These are phyloP conservation scores for Morpho helenor DNA, from an alignment of 2,888 invertebrate genomes.

Conservation along the genomic window DNA sequence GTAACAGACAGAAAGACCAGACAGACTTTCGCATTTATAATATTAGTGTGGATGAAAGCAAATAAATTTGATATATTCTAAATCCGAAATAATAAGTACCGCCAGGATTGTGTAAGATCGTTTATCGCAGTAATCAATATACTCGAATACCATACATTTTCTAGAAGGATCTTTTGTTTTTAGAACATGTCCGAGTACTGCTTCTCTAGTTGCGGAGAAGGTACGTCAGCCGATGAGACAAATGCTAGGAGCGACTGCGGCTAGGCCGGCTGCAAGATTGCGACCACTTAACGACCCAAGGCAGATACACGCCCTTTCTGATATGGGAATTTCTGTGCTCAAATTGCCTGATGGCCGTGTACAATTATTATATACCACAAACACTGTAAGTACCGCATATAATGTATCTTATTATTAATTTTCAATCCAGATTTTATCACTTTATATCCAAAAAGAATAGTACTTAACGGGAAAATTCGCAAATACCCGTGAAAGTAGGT, in stretches of 20 bases:
- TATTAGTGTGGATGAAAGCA: too few relatives aligned
- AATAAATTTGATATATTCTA: too few relatives aligned
- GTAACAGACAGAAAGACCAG: too few relatives aligned
- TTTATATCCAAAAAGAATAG: conserved; percentile 88
- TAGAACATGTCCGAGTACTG: conserved; percentile 91
- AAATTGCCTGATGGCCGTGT: conserved; percentile 94
- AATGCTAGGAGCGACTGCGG: conserved; percentile 85
- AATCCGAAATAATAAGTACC: too few relatives aligned
- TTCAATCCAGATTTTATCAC: conserved; percentile 91
- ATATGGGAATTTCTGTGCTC: conserved; percentile 97
- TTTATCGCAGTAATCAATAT: too few relatives aligned
- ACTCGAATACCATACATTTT: too few relatives aligned
- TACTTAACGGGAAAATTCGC: conserved; percentile 80
- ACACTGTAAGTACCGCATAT: conserved; percentile 82
- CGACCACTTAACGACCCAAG: conserved; percentile 91
- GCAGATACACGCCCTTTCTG: conserved; percentile 90
- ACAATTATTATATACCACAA: conserved; percentile 93
- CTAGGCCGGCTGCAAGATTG: conserved; percentile 83
- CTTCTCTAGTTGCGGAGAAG: conserved; percentile 89
- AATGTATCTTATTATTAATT: too few relatives aligned
- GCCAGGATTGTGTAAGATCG: too few relatives aligned
- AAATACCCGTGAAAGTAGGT: conserved; percentile 74
- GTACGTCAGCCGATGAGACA: conserved; percentile 91
- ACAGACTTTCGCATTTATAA: too few relatives aligned
- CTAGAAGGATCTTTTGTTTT: conserved; percentile 33